Percentiles rank a stretch among this genome's conserved stretches.
Evolutionary conservation across 1,140 invertebrate genomes (phyloP).

Genomic region (Bombus sylvicola): DNA sequence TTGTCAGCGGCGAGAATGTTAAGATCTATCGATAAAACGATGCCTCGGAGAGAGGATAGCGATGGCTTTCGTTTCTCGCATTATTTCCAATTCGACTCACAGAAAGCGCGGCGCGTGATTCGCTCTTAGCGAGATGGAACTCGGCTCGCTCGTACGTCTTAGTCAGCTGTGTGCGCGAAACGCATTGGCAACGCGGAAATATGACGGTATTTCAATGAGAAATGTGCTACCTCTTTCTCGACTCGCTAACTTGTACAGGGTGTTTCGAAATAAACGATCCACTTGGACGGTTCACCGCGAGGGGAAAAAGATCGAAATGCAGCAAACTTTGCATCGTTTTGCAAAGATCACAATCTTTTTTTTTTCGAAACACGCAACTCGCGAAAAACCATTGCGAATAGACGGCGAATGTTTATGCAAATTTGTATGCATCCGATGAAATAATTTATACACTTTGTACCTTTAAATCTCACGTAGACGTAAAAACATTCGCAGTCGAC

Average conservation of each 20-base stretch:
- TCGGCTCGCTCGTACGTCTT: slow-evolving; percentile 49
- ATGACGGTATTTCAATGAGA: slow-evolving; percentile 68
- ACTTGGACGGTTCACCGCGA: background rate
- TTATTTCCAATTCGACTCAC: slow-evolving; percentile 44
- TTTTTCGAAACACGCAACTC: background rate
- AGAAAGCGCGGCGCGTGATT: slow-evolving; percentile 35
- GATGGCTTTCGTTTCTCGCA: slow-evolving; percentile 24
- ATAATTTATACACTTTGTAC: no score
- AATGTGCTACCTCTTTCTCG: slow-evolving; percentile 47
- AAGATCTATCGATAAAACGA: slow-evolving; percentile 24
- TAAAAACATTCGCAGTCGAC: no score
- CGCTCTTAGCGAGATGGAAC: slow-evolving; percentile 49
- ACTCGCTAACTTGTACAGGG: slow-evolving; percentile 4
- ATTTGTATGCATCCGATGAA: no score
- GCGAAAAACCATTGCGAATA: no score
- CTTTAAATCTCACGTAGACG: background rate
- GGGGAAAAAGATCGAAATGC: background rate
- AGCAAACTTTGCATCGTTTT: background rate
- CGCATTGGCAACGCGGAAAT: slow-evolving; percentile 57
- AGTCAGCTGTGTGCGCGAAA: slow-evolving; percentile 52
- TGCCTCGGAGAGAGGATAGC: background rate
- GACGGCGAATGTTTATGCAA: background rate
- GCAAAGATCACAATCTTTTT: no score
- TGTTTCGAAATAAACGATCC: background rate
- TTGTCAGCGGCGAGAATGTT: slow-evolving; percentile 19